Percentiles rank a stretch among this genome's conserved stretches.
Conservation (phyloP, 2,797 vertebrate genomes). For the Triplophysa yarkandensis region DNA sequence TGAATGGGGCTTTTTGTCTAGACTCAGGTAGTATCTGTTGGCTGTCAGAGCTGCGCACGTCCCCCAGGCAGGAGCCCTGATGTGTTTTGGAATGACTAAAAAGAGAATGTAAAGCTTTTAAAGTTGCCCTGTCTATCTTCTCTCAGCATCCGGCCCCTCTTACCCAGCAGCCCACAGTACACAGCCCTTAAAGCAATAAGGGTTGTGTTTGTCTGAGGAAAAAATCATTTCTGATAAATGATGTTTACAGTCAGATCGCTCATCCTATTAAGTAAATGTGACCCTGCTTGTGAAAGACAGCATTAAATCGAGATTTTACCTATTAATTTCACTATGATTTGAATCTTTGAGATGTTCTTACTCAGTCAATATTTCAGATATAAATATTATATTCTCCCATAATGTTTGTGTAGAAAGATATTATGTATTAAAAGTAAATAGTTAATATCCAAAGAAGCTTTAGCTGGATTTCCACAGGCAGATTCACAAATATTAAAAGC, state of each 20-base stretch:
- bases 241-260: slow-evolving; percentile 58
- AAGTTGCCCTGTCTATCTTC: slow-evolving; percentile 69
- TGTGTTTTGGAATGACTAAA: slow-evolving; percentile 74
- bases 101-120: slow-evolving; percentile 66
- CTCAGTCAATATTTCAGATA: too few relatives aligned
- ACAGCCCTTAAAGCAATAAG: slow-evolving; percentile 36
- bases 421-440: too few relatives aligned
- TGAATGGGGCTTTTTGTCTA: slow-evolving; percentile 50
- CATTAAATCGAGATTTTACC: too few relatives aligned
- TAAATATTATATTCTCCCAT: too few relatives aligned
- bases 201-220: slow-evolving; percentile 53
- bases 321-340: too few relatives aligned
- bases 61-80: slow-evolving; percentile 56
- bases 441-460: too few relatives aligned
- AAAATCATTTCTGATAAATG: slow-evolving; percentile 68
- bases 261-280: slow-evolving; percentile 35
- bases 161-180: slow-evolving; percentile 47
- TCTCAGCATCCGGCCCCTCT: slow-evolving; percentile 57
- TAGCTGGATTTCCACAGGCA: too few relatives aligned
- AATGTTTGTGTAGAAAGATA: too few relatives aligned
- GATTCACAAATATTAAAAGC: too few relatives aligned
- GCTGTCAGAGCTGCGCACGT: slow-evolving; percentile 55
- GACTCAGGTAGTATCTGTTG: slow-evolving; percentile 46
- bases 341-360: too few relatives aligned
- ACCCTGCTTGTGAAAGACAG: too few relatives aligned